Conservation (phyloP, 2,888 invertebrate genomes). For the Cephus pygmeus region DNA sequence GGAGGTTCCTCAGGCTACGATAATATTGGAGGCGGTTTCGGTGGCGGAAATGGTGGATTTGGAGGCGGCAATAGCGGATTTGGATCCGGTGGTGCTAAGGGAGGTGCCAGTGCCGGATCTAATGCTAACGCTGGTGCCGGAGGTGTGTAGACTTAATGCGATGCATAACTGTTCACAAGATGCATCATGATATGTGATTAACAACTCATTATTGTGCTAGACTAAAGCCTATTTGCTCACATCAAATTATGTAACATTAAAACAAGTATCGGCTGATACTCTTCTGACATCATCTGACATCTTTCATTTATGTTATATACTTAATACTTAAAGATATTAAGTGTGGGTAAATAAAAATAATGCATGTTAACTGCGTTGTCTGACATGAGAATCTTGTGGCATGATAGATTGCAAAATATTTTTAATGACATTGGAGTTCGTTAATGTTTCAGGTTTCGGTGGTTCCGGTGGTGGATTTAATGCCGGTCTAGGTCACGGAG, state of each 20-base stretch:
- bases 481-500: slow-evolving; percentile 21
- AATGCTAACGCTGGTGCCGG: not conserved
- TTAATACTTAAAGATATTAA: not conserved
- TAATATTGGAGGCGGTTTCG: slow-evolving; percentile 2
- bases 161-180: not conserved
- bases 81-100: slow-evolving; percentile 9
- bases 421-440: not conserved
- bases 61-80: slow-evolving; percentile 9
- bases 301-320: not conserved
- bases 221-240: not conserved
- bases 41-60: slow-evolving; percentile 9
- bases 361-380: not conserved
- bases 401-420: not conserved
- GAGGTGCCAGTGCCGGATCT: slow-evolving; percentile 17
- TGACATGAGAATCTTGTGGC: not conserved
- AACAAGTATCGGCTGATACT: not conserved
- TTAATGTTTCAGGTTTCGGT: not conserved
- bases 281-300: not conserved
- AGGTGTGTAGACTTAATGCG: not conserved
- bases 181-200: not conserved
- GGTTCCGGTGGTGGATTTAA: not conserved
- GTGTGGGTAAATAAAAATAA: not conserved
- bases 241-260: not conserved
- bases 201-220: not conserved
- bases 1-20: not conserved